Evolutionary conservation across 1,140 invertebrate genomes (phyloP), one percentile per base, ranked within the genome.

Genomic region (Drosophila tsacasi): DNA sequence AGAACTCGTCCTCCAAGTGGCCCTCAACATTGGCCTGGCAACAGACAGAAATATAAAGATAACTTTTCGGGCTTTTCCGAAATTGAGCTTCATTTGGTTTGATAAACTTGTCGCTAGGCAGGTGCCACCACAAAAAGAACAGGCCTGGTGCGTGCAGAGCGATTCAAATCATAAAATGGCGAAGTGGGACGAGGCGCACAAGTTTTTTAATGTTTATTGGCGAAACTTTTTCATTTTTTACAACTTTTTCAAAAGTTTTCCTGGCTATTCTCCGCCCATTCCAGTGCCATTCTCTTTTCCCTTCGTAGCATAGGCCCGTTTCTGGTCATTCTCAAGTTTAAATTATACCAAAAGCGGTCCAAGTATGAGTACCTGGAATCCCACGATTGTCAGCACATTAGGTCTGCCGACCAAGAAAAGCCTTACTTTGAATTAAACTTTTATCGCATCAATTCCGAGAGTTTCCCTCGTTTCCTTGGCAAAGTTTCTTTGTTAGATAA

Each of bases 121-220:
- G 84, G 84, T 74, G 54, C 52, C 50, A 35, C 52, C 60, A 27
- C 46, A 57, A 49, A 77, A 67, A 39, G 40, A 44, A 47, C 61
- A 39, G 15, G 49, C 39, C 13, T 23, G 50, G 13, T 8, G 9
- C 19, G 35, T 23, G 40, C 19, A 23, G 58, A 54, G 55, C 71
- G 37, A 83, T 69, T 79, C 72, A 64, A 77, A 81, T 82, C 74
- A 81, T 72, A 79, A 73, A 75, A 81, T 54, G 71, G 57, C 74
- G 62, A 86, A 80, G 83, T 91, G 74, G 76, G 81, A 72, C 68
- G 80, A 76, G 75, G 55, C 23, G 69, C 55, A 83, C 82, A 83
- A 91, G 76, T 87, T 91, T 74, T 87, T 83, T 90, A 90, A 91
- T 91, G 87, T 91, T 91, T 91, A 91, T 91, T 91, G 87, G 81